Percentiles rank a stretch among this genome's conserved stretches.
Conservation (phyloP, 1,140 invertebrate species). For the Anoplolepis gracilipes region DNA sequence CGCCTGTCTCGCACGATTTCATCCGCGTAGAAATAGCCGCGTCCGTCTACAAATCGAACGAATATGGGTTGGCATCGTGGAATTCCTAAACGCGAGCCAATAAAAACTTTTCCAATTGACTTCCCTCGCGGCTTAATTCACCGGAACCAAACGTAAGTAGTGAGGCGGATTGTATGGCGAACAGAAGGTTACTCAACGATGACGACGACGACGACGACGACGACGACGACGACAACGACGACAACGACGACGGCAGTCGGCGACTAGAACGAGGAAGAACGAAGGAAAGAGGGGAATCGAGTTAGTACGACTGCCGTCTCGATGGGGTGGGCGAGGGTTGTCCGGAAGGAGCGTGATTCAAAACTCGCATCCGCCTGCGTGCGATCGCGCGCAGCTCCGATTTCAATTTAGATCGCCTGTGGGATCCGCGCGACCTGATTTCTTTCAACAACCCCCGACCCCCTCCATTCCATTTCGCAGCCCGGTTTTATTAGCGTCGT, state of each 20-base stretch:
- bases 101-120: conserved; percentile 82
- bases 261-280: conserved; percentile 12
- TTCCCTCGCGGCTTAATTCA: conserved; percentile 76
- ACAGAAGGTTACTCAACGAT: conserved; percentile 54
- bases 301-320: background rate
- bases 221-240: background rate
- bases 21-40: conserved; percentile 6
- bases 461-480: conserved; percentile 20
- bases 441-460: conserved; percentile 13
- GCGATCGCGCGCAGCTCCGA: conserved; percentile 54
- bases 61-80: conserved; percentile 68
- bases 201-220: conserved; percentile 21
- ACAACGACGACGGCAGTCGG: conserved; percentile 3
- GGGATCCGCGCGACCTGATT: conserved; percentile 48
- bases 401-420: conserved; percentile 61
- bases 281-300: background rate
- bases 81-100: conserved; percentile 78
- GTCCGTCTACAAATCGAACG: conserved; percentile 62
- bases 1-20: conserved; percentile 52
- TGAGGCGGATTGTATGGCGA: conserved; percentile 64
- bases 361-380: conserved; percentile 40
- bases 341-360: conserved; percentile 16
- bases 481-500: conserved; percentile 46
- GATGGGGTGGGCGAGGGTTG: conserved; percentile 8
- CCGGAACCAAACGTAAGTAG: conserved; percentile 74